Percentiles rank a stretch among this genome's conserved stretches.
Evolutionary conservation across 53 echinoderm and acorn worm genomes (phyloP).

Genomic region (Holothuria scabra): DNA sequence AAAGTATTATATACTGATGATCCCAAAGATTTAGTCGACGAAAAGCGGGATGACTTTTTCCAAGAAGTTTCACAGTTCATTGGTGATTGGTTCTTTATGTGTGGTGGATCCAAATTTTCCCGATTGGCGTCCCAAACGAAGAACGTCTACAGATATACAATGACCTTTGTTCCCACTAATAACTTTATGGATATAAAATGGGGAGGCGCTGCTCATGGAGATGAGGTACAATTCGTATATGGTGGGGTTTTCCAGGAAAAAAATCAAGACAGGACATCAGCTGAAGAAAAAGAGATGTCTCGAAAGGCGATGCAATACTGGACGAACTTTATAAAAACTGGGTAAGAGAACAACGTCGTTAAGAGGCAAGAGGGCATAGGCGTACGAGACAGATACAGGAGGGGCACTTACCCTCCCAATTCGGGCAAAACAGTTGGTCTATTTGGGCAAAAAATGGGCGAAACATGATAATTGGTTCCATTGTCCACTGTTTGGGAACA

Average conservation of each 20-base stretch:
- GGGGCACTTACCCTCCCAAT: no score
- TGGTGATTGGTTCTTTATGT: slow-evolving; percentile 1
- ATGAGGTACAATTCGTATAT: background rate
- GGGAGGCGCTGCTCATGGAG: slow-evolving; percentile 31
- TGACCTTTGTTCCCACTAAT: no score
- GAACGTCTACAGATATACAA: slow-evolving; percentile 26
- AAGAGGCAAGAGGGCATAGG: no score
- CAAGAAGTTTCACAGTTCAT: background rate
- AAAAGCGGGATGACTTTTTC: slow-evolving; percentile 5
- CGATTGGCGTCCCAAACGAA: background rate
- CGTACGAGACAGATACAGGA: no score
- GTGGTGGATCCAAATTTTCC: slow-evolving; percentile 1
- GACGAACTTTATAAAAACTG: no score
- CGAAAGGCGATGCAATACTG: background rate
- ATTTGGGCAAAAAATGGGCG: no score
- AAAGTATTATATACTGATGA: no score
- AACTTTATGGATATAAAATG: slow-evolving; percentile 13
- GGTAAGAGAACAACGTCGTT: no score
- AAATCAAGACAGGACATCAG: background rate
- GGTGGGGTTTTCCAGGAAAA: background rate
- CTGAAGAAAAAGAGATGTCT: slow-evolving; percentile 16
- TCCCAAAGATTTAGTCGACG: background rate
- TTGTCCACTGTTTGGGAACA: no score
- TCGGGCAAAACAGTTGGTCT: no score
- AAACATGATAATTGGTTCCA: no score